Base-by-base conservation (phyloP, 2,888 invertebrate genomes). In the Euspilapteryx auroguttella region DNA sequence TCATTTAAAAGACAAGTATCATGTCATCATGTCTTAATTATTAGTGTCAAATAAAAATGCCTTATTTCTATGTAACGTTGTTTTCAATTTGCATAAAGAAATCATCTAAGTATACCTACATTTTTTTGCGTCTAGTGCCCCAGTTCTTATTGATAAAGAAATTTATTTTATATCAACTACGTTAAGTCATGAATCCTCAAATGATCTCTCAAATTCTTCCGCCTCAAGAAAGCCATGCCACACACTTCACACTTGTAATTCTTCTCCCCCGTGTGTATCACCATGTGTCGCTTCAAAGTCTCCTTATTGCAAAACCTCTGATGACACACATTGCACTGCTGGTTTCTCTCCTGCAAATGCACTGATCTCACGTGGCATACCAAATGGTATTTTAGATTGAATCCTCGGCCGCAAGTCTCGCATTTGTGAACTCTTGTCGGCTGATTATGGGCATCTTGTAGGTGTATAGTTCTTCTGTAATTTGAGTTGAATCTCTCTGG, bases 241-340 rank as follows among this genome's bases (percentile, higher is more conserved):
- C 80, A 80, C 2, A 76, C 54, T 27, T 76, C 66, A 29, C 80
- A 80, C 34, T 78, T 73, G 31, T 77, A 73, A 29, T 79, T 79
- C 41, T 78, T 79, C 25, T 75, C 76, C 0, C 76, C 78, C 0
- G 78, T 78, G 34, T 80, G 80, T 22, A 77, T 78, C 3, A 78
- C 69, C 75, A 78, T 76, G 33, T 80, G 80, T 1, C 78, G 49
- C 32, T 79, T 79, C 37, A 80, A 44, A 6, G 79, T 78, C 31
- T 79, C 78, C 37, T 79, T 79, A 14, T 76, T 75, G 34, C 69
- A 76, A 37, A 79, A 80, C 37, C 77, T 59, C 27, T 76, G 76
- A 3, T 62, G 55, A 30, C 80, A 80, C 1, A 78, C 53, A 30
- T 75, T 71, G 27, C 80, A 80, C 36, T 77, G 69, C 33, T 76